Evolutionary conservation across 2,113 vertebrate species (phyloP), one percentile per base, ranked within the genome.

Genomic region (Manacus vitellinus): DNA sequence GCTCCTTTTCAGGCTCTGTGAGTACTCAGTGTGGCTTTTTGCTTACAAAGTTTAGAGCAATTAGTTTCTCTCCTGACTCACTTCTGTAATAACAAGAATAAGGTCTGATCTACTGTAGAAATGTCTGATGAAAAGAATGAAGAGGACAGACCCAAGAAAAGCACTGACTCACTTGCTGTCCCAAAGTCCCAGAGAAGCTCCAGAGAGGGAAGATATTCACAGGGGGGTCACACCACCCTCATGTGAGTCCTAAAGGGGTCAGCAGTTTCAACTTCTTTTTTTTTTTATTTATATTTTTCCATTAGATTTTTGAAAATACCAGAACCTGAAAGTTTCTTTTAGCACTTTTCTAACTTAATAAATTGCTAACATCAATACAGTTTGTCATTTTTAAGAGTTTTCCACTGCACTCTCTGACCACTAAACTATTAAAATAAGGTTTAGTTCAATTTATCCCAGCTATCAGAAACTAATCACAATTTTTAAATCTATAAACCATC

Each of bases 1-100:
- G 67, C 6, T 83, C 88, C 63, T 43, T 52, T 70, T 51, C 4
- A 91, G 75, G 79, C 72, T 87, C 73, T 24, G 8, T 4, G 47
- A 90, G 63, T 6, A 49, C 63, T 58, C 61, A 43, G 87, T 43
- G 41, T 27, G 8, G 8, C 56, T 41, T 74, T 82, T 73, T 84
- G 86, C 92, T 95, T 51, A 61, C 47, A 5, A 70, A 67, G 71
- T 76, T 52, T 44, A 75, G 61, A 85, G 62, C 27, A 70, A 87
- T 81, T 61, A 61, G 25, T 37, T 75, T 94, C 58, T 51, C 54
- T 78, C 75, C n/a, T 96, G 97, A 94, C 92, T 98, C 92, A 94
- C 55, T 49, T 27, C 54, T 89, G 58, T 37, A 95, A 61, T n/a
- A 88, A 89, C 41, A 63, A 44, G 39, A 89, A 37, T 3, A 35